Percentiles rank a stretch among this genome's conserved stretches.
phyloP scores from a whole-genome alignment of 2,797 vertebrate genomes.

The Hippopotamyrus pictus region DNA sequence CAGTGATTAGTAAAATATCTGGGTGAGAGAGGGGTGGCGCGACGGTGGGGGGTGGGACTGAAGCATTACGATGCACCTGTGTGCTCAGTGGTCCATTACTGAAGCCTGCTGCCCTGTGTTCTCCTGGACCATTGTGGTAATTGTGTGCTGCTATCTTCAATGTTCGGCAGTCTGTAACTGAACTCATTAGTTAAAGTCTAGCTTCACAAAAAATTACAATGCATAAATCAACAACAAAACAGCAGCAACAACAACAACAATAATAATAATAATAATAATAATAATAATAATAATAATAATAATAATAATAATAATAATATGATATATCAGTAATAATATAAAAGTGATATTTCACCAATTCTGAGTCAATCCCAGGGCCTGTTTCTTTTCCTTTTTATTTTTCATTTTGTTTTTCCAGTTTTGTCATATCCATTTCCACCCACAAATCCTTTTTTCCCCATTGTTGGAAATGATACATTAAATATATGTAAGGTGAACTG shows the following conservation, averaged over 20 bases:
- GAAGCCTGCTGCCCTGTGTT: conserved; percentile 61
- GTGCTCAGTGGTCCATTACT: conserved; percentile 55
- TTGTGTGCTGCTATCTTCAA: conserved; percentile 61
- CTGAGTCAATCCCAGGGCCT: neutral
- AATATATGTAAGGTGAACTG: neutral
- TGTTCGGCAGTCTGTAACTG: neutral
- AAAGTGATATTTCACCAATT: neutral
- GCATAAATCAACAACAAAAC: neutral
- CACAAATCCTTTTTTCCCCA: neutral
- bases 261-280: neutral
- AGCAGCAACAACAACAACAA: neutral
- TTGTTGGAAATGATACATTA: neutral
- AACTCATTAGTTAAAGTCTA: neutral
- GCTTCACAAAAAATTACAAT: neutral
- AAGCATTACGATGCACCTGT: conserved; percentile 62
- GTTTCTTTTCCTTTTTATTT: neutral
- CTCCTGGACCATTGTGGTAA: conserved; percentile 70
- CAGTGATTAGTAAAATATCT: conserved; percentile 47
- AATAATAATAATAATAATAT: neutral
- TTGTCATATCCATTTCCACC: neutral
- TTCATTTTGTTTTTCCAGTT: neutral
- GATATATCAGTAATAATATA: neutral
- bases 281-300: neutral
- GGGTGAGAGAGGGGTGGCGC: conserved; percentile 31
- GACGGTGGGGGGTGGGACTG: conserved; percentile 14